Evolutionary conservation across 2,797 vertebrate species (phyloP), one percentile per base, ranked within the genome.

Genomic region (Bufotes viridis): DNA sequence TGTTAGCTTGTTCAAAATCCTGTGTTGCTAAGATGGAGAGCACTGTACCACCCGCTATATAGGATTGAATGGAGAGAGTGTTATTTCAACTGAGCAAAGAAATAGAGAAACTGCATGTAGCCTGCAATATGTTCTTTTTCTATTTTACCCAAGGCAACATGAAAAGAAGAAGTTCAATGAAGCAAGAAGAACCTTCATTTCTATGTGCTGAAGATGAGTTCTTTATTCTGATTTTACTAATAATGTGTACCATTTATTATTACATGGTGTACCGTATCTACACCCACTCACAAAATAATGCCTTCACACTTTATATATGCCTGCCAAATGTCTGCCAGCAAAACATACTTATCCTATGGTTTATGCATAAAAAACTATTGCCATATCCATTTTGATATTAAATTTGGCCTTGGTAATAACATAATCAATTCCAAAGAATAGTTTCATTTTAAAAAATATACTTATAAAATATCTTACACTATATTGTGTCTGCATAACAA

Each of bases 21-120:
- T 63, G 84, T 89, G 74, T 84, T 72, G 81, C 80, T 53, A 78
- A 87, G 75, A 79, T 87, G 55, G 74, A 89, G 80, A 74, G 81
- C 63, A 58, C 85, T 58, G 75, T 63, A 69, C 84, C 63, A 83
- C 81, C 63, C 74, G 13, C 80, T 83, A 87, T 63, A 89, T 55
- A 89, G 76, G 70, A 87, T 60, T 89, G 80, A 87, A 89, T 78
- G 81, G 74, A 74, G 63, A 82, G 51, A 85, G 63, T 83, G 84
- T 87, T 87, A 87, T 87, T 89, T 87, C 80, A 79, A 74, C 88
- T 78, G 84, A 89, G 88, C 51, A 83, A 83, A 83, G 88, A 87
- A 89, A 89, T 86, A 69, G 63, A 83, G 75, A 65, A 89, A 80
- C 72, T 61, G 53, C 88, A 81, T 83, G 84, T 42, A 29, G 79